Evolutionary conservation across 1,140 invertebrate genomes (phyloP).

Genomic region (Chionoecetes opilio): DNA sequence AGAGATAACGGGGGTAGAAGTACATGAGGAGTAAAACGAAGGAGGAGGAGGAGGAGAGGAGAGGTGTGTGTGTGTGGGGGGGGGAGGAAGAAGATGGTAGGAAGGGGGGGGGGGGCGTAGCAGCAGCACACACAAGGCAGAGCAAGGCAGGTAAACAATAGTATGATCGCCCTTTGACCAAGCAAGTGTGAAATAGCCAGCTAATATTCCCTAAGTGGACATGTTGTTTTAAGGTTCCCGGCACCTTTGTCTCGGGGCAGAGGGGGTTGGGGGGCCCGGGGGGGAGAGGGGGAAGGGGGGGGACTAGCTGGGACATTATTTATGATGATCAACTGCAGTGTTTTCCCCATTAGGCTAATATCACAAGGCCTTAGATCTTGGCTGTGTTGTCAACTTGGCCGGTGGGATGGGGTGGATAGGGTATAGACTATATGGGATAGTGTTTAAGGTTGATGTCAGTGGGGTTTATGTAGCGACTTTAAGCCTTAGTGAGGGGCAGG

Average conservation of each 20-base stretch:
- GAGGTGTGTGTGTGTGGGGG: not conserved
- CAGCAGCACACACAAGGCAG: not conserved
- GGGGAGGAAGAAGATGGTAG: too few relatives aligned
- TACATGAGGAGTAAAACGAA: too few relatives aligned
- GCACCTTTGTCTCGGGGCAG: not conserved
- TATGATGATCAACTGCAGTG: conserved; percentile 57
- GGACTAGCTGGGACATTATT: not conserved
- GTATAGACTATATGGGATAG: not conserved
- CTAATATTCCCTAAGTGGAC: conserved; percentile 71
- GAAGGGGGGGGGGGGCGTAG: not conserved
- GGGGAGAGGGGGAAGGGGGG: not conserved
- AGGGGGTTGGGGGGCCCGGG: not conserved
- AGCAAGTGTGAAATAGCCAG: conserved; percentile 67
- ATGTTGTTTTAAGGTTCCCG: conserved; percentile 42
- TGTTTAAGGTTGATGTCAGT: conserved; percentile 50
- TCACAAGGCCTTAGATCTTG: conserved; percentile 68
- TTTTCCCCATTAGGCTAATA: conserved; percentile 71
- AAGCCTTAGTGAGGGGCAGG: not conserved
- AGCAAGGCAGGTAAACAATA: conserved; percentile 53
- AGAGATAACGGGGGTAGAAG: too few relatives aligned
- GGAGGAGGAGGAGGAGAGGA: not conserved
- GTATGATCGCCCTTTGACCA: conserved; percentile 65
- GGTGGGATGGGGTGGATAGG: not conserved
- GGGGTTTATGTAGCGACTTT: conserved; percentile 40
- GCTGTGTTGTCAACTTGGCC: not conserved